Percentiles rank a stretch among this genome's conserved stretches.
These are phyloP conservation scores for Sebastes trivittatus DNA, from an alignment of 2,797 vertebrate genomes.

Conservation along the genomic window DNA sequence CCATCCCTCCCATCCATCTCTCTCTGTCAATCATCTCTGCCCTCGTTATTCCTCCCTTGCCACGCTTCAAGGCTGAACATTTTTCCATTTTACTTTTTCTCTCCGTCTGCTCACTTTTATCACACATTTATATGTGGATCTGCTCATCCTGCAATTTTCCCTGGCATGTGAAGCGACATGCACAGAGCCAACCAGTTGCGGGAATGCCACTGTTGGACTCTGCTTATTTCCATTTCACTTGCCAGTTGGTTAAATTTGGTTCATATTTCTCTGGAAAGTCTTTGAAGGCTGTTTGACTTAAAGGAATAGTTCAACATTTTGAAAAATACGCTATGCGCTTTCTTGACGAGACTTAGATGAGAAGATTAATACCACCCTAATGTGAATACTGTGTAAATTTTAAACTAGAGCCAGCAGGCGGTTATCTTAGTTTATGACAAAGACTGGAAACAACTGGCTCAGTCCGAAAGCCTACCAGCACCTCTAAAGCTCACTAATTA, in stretches of 20 bases:
- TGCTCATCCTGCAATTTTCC: conserved; percentile 23
- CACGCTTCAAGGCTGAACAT: neutral
- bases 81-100: neutral
- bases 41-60: conserved; percentile 26
- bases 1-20: conserved; percentile 15
- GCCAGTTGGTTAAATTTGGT: conserved; percentile 5
- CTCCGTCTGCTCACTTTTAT: conserved; percentile 3
- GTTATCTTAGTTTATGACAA: neutral
- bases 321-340: neutral
- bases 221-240: conserved; percentile 29
- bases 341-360: neutral
- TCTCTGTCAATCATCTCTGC: conserved; percentile 42
- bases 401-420: neutral
- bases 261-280: conserved; percentile 11
- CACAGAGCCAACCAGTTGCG: neutral
- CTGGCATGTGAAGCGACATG: neutral
- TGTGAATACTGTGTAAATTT: neutral
- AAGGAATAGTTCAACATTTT: neutral
- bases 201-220: neutral
- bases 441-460: neutral
- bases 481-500: neutral
- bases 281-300: neutral
- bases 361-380: neutral
- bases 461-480: neutral
- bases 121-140: conserved; percentile 13